A percentile compares a stretch with the other conserved stretches of the same genome.
These are phyloP conservation scores for Vanessa tameamea DNA, from an alignment of 1,140 invertebrate species.

Conservation along the genomic window DNA sequence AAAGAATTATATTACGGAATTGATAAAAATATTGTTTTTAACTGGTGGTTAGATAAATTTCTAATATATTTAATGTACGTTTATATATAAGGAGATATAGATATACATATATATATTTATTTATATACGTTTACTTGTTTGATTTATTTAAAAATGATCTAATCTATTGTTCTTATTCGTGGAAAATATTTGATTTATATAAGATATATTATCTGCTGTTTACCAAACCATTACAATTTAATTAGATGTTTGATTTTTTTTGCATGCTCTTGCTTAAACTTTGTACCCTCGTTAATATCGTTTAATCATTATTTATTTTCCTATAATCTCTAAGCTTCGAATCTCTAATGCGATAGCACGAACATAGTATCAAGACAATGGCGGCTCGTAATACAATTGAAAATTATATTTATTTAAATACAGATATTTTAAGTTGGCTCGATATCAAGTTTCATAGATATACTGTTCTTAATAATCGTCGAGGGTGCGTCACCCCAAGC, in stretches of 20 bases:
- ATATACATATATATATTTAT: no score
- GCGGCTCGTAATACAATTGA: not conserved
- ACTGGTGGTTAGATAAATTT: not conserved
- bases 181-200: constrained; percentile 2
- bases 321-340: no score
- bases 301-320: no score
- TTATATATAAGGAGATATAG: no score
- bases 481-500: constrained; percentile 54
- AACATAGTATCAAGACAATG: no score
- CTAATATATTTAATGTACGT: not conserved
- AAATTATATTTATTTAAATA: not conserved
- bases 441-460: constrained; percentile 28
- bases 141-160: constrained; percentile 1
- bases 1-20: no score
- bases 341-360: no score
- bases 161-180: not conserved
- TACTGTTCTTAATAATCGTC: constrained; percentile 28
- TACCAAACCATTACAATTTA: constrained; percentile 8
- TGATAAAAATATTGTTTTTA: no score
- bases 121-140: not conserved
- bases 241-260: constrained; percentile 6
- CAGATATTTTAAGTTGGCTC: not conserved
- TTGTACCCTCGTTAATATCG: not conserved
- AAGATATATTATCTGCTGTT: constrained; percentile 1
- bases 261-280: not conserved